Conservation (phyloP, 1,140 invertebrate species). For the Drosophila ironensis region DNA sequence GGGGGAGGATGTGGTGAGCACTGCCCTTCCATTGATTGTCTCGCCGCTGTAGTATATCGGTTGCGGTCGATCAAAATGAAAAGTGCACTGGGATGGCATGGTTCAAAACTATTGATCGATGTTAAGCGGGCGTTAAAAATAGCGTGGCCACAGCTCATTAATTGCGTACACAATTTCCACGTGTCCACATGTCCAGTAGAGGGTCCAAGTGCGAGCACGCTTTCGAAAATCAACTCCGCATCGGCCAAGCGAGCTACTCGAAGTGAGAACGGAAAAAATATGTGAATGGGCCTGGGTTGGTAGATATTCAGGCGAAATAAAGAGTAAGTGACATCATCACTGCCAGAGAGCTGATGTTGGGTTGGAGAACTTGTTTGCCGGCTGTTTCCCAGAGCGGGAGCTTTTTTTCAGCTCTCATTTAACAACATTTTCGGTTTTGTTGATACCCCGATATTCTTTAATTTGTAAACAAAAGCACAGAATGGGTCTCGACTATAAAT, state of each 20-base stretch:
- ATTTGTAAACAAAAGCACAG: not conserved
- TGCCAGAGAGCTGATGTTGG: slow-evolving; percentile 15
- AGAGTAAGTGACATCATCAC: slow-evolving; percentile 67
- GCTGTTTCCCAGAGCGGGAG: not conserved
- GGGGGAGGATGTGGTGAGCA: slow-evolving; percentile 40
- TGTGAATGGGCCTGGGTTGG: too few relatives aligned
- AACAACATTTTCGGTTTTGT: too few relatives aligned
- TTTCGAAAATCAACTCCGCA: not conserved
- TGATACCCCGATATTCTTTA: not conserved
- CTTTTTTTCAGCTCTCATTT: too few relatives aligned
- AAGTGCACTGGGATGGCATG: slow-evolving; percentile 55
- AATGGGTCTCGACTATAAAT: too few relatives aligned
- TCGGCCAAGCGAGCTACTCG: not conserved
- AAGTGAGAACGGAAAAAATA: slow-evolving; percentile 1
- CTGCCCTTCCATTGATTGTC: slow-evolving; percentile 57
- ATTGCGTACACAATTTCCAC: too few relatives aligned
- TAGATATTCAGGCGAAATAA: too few relatives aligned
- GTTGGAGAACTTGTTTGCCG: not conserved
- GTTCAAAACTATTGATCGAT: not conserved
- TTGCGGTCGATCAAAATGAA: slow-evolving; percentile 59
- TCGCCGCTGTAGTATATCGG: slow-evolving; percentile 69
- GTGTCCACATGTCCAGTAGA: too few relatives aligned
- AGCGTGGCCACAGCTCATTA: too few relatives aligned
- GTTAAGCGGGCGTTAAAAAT: too few relatives aligned
- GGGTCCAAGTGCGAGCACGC: not conserved